Conservation (phyloP, 2,113 vertebrate genomes). For the Petromus typicus region DNA sequence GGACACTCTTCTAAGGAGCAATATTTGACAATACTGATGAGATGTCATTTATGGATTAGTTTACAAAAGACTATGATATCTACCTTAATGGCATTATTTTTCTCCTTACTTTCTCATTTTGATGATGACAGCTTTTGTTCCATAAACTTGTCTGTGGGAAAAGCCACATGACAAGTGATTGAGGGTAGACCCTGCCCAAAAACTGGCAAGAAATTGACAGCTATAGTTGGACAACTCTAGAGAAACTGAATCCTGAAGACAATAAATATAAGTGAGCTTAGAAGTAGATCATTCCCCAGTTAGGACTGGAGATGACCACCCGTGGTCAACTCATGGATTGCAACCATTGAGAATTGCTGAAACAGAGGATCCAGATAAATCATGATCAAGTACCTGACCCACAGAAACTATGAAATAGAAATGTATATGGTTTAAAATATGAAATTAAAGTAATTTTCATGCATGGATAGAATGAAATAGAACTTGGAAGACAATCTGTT, state of each 20-base stretch:
- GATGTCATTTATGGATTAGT: not conserved
- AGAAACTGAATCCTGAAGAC: slow-evolving; percentile 25
- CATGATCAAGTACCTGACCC: not conserved
- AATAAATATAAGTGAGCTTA: not conserved
- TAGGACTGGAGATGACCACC: not conserved
- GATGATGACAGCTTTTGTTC: not conserved
- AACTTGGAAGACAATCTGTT: too few relatives aligned
- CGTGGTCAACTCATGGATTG: not conserved
- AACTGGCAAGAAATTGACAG: not conserved
- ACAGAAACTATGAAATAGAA: not conserved
- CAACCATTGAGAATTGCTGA: not conserved
- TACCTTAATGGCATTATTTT: not conserved
- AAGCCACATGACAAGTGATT: not conserved
- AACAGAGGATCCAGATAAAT: not conserved
- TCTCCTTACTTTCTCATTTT: not conserved
- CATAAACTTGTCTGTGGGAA: not conserved
- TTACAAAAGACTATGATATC: slow-evolving; percentile 29
- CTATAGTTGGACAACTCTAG: not conserved
- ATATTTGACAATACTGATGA: slow-evolving; percentile 15
- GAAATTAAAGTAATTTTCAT: slow-evolving; percentile 8
- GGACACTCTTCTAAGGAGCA: slow-evolving; percentile 6
- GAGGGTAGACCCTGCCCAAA: not conserved
- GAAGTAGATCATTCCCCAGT: not conserved
- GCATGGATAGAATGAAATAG: not conserved
- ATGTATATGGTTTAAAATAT: not conserved